phyloP scores from a whole-genome alignment of 2,797 vertebrate genomes.

The Lagothrix lagotricha region DNA sequence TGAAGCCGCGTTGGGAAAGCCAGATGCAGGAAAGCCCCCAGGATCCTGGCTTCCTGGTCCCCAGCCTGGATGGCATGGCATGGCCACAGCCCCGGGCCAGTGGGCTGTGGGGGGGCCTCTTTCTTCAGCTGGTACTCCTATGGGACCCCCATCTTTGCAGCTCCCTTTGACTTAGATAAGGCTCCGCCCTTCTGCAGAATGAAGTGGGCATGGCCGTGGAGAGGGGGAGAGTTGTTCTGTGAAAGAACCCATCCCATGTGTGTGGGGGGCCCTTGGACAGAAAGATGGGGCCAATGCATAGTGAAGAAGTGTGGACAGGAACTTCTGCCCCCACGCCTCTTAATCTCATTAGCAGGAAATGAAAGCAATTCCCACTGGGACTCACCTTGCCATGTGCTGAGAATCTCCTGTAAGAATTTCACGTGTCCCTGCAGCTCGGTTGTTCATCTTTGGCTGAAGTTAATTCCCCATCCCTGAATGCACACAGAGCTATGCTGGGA shows the following conservation, averaged over 20 bases:
- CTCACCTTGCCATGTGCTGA: fast-evolving
- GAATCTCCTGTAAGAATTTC: not conserved
- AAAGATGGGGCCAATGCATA: fast-evolving
- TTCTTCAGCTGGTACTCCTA: no score
- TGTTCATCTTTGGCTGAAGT: not conserved
- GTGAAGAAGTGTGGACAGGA: fast-evolving
- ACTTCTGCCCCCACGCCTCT: not conserved
- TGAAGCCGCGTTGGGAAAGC: not conserved
- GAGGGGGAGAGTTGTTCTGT: no score
- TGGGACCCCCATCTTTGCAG: not conserved
- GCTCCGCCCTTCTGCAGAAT: not conserved
- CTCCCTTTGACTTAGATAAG: no score
- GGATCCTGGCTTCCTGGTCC: not conserved
- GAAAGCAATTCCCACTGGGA: fast-evolving
- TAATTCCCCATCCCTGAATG: not conserved
- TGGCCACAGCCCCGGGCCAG: not conserved
- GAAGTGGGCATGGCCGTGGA: not conserved
- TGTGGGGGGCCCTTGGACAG: not conserved
- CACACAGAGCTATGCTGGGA: no score
- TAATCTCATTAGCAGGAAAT: not conserved
- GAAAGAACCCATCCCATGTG: fast-evolving
- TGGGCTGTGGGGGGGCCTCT: not conserved
- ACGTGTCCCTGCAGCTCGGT: not conserved
- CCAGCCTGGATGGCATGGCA: not conserved
- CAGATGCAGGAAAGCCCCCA: fast-evolving